These are phyloP conservation scores for Bactericera cockerelli DNA, from an alignment of 1,140 invertebrate genomes.

Conservation along the genomic window DNA sequence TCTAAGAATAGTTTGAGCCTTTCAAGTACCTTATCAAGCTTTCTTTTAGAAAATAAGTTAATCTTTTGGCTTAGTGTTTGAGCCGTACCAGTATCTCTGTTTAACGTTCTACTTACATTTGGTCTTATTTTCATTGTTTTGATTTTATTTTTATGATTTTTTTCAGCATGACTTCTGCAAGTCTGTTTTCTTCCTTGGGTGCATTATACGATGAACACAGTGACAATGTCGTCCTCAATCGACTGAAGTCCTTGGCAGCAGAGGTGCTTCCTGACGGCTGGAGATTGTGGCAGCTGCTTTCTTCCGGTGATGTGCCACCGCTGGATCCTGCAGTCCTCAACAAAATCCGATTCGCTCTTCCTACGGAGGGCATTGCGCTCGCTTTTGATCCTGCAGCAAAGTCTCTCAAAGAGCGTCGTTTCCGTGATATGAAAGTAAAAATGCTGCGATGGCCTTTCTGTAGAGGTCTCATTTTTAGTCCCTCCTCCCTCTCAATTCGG, in stretches of 20 bases:
- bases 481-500: too few relatives aligned
- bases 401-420: neutral
- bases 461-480: too few relatives aligned
- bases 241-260: neutral
- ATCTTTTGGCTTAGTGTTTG: neutral
- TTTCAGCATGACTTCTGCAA: too few relatives aligned
- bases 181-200: neutral
- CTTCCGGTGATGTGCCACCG: neutral
- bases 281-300: neutral
- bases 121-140: too few relatives aligned
- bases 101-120: too few relatives aligned
- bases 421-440: neutral
- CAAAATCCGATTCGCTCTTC: neutral
- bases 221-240: neutral
- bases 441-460: too few relatives aligned
- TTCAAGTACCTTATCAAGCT: neutral
- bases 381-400: neutral
- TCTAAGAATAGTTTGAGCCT: neutral
- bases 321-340: neutral
- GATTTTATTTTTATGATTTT: too few relatives aligned
- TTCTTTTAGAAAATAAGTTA: neutral
- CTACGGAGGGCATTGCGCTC: neutral
- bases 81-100: neutral
- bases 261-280: neutral
- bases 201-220: neutral